Base-by-base conservation (phyloP, 2,113 vertebrate species). In the Microcebus lehilahytsara region DNA sequence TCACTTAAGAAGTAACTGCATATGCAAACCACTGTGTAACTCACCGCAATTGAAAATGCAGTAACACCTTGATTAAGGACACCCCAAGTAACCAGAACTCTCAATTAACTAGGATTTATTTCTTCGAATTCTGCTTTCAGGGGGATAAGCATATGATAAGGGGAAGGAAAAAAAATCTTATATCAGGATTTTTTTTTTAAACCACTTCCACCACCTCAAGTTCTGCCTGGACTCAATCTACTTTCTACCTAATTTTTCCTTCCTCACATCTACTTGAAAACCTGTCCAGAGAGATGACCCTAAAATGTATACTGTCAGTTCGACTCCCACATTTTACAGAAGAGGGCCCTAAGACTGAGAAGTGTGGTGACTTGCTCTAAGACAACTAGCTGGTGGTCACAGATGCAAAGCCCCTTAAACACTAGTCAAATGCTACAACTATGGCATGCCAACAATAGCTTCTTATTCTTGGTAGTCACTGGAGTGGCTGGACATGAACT, bases 1-100 rank as follows among this genome's bases (percentile, higher is more conserved):
- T 87, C 97, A 93, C 96, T 95, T 94, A 96, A 72, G 92, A 97
- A 95, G 94, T 97, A 96, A 96, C 75, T 91, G 96, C 96, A 40
- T 95, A 88, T 94, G 95, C 97, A 97, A 98, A 97, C 97, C 87
- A 53, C 89, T 93, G 92, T 92, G 77, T 93, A 93, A 78, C 75
- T 93, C 86, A 11, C 79, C 64, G 49, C 89, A 40, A 72, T 80
- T 62, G 90, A 93, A 94, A 96, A 92, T n/a, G 93, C 92, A 74
- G 80, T 93, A 85, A 95, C 95, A 88, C 85, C 81, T 81, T 95
- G 87, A 96, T 95, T 84, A 93, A 96, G 66, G 75, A 37, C 66
- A 96, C 90, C 91, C 96, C 58, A 60, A 94, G 93, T 96, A 96
- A 83, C 96, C 95, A 96, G 93, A 93, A 92, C 78, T 75, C 96